phyloP scores from a whole-genome alignment of 2,888 invertebrate genomes.

The Apocheima hispidaria region DNA sequence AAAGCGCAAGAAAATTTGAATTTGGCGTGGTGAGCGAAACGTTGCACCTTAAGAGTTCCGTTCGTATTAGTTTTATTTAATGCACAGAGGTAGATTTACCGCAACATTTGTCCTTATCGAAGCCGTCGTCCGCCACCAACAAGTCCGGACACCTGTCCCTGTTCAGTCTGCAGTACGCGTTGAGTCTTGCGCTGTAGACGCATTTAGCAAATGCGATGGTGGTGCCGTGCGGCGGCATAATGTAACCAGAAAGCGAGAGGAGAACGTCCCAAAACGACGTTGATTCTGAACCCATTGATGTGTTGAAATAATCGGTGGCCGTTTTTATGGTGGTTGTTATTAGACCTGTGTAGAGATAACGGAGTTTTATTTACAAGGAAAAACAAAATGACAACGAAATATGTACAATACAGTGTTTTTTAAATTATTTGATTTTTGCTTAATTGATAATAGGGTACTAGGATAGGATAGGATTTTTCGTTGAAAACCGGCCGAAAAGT shows the following conservation, averaged over 20 bases:
- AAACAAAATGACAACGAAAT: background rate
- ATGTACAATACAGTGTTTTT: too few species aligned
- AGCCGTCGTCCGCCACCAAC: slow-evolving; percentile 22
- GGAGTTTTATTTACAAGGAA: background rate
- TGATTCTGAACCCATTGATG: slow-evolving; percentile 3
- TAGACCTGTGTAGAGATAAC: slow-evolving; percentile 20
- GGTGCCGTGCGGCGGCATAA: slow-evolving; percentile 59
- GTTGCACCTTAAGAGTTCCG: too few species aligned
- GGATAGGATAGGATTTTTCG: too few species aligned
- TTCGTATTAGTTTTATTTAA: slow-evolving; percentile 5
- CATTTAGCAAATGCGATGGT: slow-evolving; percentile 43
- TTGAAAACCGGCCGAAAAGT: too few species aligned
- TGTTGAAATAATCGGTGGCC: background rate
- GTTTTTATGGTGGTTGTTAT: slow-evolving; percentile 26
- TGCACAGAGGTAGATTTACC: slow-evolving; percentile 47
- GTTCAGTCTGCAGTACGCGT: slow-evolving; percentile 58
- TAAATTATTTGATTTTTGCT: too few species aligned
- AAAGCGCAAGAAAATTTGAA: too few species aligned
- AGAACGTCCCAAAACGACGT: slow-evolving; percentile 19
- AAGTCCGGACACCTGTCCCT: slow-evolving; percentile 52
- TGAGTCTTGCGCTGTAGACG: slow-evolving; percentile 49
- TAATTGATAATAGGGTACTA: too few species aligned
- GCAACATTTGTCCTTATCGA: slow-evolving; percentile 56
- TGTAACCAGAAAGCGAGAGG: slow-evolving; percentile 32
- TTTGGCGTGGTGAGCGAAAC: too few species aligned